Percentiles rank a stretch among this genome's conserved stretches.
phyloP scores from a whole-genome alignment of 2,888 invertebrate species.

The Cerastis leucographa region DNA sequence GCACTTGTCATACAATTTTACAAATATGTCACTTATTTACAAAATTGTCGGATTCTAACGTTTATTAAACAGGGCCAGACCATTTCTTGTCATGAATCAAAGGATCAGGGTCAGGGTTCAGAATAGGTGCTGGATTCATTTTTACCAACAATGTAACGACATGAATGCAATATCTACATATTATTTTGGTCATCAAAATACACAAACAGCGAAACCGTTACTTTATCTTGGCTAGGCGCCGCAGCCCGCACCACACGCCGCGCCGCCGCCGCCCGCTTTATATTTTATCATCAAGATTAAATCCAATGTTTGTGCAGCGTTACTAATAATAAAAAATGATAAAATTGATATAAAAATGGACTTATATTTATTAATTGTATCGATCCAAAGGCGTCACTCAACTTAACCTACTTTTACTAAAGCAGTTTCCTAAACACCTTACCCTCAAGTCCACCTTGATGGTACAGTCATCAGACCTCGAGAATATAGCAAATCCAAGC shows the following conservation, averaged over 20 bases:
- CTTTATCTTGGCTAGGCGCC: constrained; percentile 5
- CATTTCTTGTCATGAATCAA: background rate
- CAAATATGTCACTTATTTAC: too few species aligned
- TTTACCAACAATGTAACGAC: background rate
- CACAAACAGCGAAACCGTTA: background rate
- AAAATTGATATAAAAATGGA: background rate
- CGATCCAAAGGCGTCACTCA: background rate
- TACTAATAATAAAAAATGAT: constrained; percentile 1
- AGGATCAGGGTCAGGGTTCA: background rate
- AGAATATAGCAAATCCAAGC: too few species aligned
- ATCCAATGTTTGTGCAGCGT: constrained; percentile 9
- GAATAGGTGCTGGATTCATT: background rate
- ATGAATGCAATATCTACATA: background rate
- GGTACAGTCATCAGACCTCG: too few species aligned
- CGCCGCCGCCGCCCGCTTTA: background rate
- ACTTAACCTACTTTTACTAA: background rate
- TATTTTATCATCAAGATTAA: constrained; percentile 23
- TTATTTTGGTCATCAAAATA: too few species aligned
- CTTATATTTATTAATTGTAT: background rate
- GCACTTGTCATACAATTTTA: too few species aligned
- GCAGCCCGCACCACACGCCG: background rate
- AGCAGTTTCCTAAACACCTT: background rate
- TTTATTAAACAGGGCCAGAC: too few species aligned
- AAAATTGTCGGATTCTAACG: too few species aligned
- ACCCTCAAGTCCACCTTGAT: too few species aligned